Evolutionary conservation across 1,140 invertebrate species (phyloP).

Genomic region (Ips typographus): DNA sequence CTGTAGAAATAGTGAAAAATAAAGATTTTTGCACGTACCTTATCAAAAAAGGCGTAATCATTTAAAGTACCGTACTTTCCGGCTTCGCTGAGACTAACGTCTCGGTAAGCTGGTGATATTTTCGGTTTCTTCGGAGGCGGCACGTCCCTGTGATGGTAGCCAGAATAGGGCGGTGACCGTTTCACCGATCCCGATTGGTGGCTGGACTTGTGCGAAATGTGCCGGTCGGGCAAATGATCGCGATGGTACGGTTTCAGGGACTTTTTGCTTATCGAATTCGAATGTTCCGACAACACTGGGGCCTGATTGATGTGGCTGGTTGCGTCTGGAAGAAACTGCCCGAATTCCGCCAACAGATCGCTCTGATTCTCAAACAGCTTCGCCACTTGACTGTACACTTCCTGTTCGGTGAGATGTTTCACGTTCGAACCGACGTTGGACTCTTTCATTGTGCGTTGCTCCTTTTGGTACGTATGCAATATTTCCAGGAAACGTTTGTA

Average conservation of each 20-base stretch:
- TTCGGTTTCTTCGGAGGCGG: slow-evolving; percentile 79
- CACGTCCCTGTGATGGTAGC: slow-evolving; percentile 47
- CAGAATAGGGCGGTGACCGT: slow-evolving; percentile 57
- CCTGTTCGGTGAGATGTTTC: slow-evolving; percentile 83
- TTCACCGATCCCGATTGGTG: slow-evolving; percentile 57
- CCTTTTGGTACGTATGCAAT: slow-evolving; percentile 96
- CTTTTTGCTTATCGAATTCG: slow-evolving; percentile 43
- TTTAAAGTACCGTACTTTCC: slow-evolving; percentile 87
- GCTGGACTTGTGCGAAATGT: slow-evolving; percentile 54
- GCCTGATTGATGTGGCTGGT: slow-evolving; percentile 62
- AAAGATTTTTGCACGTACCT: slow-evolving; percentile 57
- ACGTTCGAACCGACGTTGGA: slow-evolving; percentile 55
- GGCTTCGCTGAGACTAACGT: slow-evolving; percentile 83
- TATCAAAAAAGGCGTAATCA: slow-evolving; percentile 96
- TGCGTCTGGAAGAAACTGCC: slow-evolving; percentile 96
- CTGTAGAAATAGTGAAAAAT: slow-evolving; percentile 11
- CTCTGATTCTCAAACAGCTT: slow-evolving; percentile 97
- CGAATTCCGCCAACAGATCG: slow-evolving; percentile 93
- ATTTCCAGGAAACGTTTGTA: slow-evolving; percentile 99
- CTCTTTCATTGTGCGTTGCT: slow-evolving; percentile 91
- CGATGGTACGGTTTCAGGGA: slow-evolving; percentile 41
- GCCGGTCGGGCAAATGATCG: slow-evolving; percentile 43
- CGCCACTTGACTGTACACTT: slow-evolving; percentile 92
- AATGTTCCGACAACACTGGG: slow-evolving; percentile 40
- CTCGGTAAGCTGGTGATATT: slow-evolving; percentile 64